These are phyloP conservation scores for Latrodectus hesperus DNA, from an alignment of 2,888 invertebrate species.

Conservation along the genomic window DNA sequence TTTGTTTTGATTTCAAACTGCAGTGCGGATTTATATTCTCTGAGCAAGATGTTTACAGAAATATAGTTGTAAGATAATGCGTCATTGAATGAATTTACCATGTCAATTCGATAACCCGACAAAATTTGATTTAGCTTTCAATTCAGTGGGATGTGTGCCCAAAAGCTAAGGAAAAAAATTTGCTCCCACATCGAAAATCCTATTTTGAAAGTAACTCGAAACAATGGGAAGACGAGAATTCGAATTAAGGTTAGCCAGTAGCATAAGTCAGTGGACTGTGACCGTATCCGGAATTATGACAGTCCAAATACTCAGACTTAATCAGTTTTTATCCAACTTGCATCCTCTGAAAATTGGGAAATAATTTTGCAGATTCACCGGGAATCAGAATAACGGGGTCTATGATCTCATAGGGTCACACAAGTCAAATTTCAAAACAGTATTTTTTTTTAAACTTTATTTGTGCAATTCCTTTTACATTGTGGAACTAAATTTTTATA, in stretches of 20 bases:
- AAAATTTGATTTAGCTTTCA: no score
- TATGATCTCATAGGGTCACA: background rate
- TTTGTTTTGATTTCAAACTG: no score
- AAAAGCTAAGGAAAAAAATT: background rate
- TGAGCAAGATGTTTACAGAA: no score
- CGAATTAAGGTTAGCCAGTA: slow-evolving; percentile 55
- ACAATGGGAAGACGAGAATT: slow-evolving; percentile 35
- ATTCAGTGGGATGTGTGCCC: no score
- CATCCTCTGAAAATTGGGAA: background rate
- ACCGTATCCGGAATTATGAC: slow-evolving; percentile 43
- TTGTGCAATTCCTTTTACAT: no score
- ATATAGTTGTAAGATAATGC: no score
- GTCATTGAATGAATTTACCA: no score
- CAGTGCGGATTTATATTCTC: no score
- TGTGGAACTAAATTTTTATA: no score
- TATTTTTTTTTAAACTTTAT: background rate
- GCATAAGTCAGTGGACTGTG: slow-evolving; percentile 25
- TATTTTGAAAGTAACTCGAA: slow-evolving; percentile 32
- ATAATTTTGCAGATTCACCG: background rate
- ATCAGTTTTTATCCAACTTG: background rate
- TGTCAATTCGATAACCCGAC: no score
- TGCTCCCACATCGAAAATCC: slow-evolving; percentile 17
- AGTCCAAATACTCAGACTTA: background rate
- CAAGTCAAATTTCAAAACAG: background rate
- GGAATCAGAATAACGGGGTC: background rate